Conservation (phyloP, 2,113 vertebrate genomes). For the Prunella fulvescens region DNA sequence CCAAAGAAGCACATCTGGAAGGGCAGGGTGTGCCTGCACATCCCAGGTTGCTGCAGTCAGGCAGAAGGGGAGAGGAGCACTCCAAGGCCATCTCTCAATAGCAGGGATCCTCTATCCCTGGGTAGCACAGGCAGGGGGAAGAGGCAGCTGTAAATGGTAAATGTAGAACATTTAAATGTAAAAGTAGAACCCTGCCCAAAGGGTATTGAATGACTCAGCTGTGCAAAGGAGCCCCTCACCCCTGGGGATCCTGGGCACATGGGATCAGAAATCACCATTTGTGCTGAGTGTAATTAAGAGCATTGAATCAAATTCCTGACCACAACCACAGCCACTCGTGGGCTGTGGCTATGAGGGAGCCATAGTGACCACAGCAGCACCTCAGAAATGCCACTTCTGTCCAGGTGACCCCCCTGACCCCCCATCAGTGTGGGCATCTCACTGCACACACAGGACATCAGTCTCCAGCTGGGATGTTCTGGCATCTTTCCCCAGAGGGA, state of each 20-base stretch:
- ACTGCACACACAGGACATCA: fast-evolving
- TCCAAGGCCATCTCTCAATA: not conserved
- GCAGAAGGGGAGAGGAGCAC: not conserved
- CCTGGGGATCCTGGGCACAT: fast-evolving
- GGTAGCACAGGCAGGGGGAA: fast-evolving
- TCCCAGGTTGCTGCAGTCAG: not conserved
- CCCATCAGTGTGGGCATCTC: not conserved
- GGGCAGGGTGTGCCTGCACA: not conserved
- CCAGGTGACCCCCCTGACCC: not conserved
- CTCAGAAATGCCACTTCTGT: not conserved
- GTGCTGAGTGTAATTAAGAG: not conserved
- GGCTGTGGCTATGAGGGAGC: not conserved
- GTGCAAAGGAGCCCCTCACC: not conserved
- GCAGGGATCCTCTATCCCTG: not conserved
- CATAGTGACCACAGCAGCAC: not conserved
- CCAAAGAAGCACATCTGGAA: not conserved
- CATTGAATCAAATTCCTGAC: not conserved
- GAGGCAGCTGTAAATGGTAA: not conserved
- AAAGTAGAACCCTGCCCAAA: not conserved
- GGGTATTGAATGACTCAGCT: not conserved
- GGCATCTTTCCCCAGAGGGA: not conserved
- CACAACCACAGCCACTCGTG: fast-evolving
- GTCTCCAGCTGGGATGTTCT: not conserved
- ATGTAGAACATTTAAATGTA: not conserved
- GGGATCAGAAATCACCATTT: not conserved